A percentile compares a stretch with the other conserved stretches of the same genome.
These are phyloP conservation scores for Apostichopus leukothele DNA, from an alignment of 53 echinoderm and acorn worm species.

Conservation along the genomic window DNA sequence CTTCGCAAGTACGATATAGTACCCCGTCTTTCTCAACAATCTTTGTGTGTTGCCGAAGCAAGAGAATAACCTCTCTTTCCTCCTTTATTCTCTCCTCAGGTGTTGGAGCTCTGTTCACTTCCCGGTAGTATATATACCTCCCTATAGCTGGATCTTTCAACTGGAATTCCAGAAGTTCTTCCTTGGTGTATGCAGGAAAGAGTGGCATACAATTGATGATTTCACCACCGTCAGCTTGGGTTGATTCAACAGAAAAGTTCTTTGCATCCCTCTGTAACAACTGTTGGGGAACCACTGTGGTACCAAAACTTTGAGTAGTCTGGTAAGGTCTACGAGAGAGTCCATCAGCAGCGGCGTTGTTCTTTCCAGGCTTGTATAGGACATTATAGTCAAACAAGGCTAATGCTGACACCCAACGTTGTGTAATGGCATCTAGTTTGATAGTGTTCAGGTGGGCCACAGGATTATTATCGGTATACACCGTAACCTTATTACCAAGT, in stretches of 20 bases:
- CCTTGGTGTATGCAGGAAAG: constrained; percentile 17
- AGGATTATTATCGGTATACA: constrained; percentile 59
- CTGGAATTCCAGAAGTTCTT: constrained; percentile 30
- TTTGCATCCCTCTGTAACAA: no score
- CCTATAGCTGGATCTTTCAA: constrained; percentile 1
- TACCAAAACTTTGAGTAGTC: no score
- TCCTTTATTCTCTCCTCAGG: not conserved
- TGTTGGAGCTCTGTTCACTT: not conserved
- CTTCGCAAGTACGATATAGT: not conserved
- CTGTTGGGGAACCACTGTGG: no score
- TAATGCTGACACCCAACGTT: constrained; percentile 54
- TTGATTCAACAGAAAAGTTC: no score
- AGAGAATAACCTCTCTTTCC: not conserved
- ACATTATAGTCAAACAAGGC: constrained; percentile 53
- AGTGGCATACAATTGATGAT: no score
- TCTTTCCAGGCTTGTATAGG: constrained; percentile 17
- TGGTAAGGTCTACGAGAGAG: constrained; percentile 22
- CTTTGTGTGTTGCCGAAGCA: not conserved
- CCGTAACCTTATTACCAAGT: constrained; percentile 49
- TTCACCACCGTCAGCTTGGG: no score
- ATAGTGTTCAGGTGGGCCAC: constrained; percentile 53
- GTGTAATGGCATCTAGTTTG: constrained; percentile 46
- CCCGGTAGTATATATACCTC: not conserved
- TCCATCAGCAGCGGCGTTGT: constrained; percentile 41
- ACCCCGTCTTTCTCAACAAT: not conserved